Evolutionary conservation across 2,113 vertebrate species (phyloP), one percentile per base, ranked within the genome.

Genomic region (Parotia lawesii): DNA sequence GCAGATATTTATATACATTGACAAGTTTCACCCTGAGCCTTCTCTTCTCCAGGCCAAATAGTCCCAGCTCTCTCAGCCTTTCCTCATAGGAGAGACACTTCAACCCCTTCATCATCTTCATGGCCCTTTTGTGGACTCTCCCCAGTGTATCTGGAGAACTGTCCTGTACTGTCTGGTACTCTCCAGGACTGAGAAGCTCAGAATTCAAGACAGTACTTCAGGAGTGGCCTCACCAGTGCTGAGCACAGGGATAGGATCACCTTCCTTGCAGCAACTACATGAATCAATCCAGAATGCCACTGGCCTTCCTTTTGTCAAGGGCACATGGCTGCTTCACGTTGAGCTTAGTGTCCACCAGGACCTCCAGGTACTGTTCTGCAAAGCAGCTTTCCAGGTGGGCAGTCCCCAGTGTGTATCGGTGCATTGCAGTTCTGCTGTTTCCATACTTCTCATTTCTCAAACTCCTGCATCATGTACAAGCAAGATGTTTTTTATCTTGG

Each of bases 331-430:
- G 16, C 7, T 78, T 72, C n/a, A 5, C 24, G 1, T n/a, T 53
- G 19, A 57, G 11, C 19, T 35, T 38, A 4, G 10, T 31, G 24
- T 45, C 22, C 31, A 31, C 14, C 40, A 69, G 70, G 25, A 74
- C 2, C 6, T 15, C 22, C 21, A 72, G 13, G 24, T 51, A 16
- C 21, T 33, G 29, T 82, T 35, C 71, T 64, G 15, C 33, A 81
- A 47, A 62, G 21, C 9, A 61, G 31, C 22, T 87, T 75, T 60
- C 25, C 45, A 65, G 31, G 4, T 18, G 13, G 11, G 3, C 38
- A 70, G 37, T 45, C 11, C 14, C n/a, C 58, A 48, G 12, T 5
- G 38, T 25, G 28, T 9, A 40, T 6, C 0, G 0, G 5, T 44
- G 15, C 17, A 28, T 31, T 89, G 54, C 33, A n/a, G 17, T 11